Percentiles rank a stretch among this genome's conserved stretches.
Conservation (phyloP, 2,113 vertebrate genomes). For the Poeciliopsis retropinna region DNA sequence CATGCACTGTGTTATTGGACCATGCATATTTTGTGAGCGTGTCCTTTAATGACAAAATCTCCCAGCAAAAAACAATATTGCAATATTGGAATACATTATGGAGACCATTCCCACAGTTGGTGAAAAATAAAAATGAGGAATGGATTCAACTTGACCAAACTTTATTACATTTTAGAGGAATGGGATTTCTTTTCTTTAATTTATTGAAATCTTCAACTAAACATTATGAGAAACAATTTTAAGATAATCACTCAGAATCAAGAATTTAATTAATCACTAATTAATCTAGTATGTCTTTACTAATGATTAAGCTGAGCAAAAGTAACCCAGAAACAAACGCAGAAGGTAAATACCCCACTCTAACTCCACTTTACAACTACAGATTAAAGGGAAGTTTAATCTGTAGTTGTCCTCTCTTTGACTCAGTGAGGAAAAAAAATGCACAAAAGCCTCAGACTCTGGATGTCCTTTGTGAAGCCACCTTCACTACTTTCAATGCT, state of each 20-base stretch:
- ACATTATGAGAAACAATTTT: no score
- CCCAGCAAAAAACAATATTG: not conserved
- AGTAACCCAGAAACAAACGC: not conserved
- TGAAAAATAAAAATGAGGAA: not conserved
- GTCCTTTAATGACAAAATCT: conserved; percentile 18
- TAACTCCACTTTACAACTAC: not conserved
- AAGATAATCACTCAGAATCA: no score
- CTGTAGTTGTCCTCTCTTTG: not conserved
- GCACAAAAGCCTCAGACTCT: not conserved
- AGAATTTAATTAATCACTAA: not conserved
- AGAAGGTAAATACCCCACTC: not conserved
- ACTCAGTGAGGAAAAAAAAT: not conserved
- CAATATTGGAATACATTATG: not conserved
- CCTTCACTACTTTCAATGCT: not conserved
- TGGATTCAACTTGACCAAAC: not conserved
- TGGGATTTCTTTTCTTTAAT: no score
- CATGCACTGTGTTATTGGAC: conserved; percentile 9
- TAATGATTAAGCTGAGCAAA: not conserved
- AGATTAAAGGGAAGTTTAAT: not conserved
- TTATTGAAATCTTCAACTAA: not conserved
- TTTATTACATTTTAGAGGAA: not conserved
- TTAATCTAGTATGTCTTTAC: not conserved
- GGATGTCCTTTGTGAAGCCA: not conserved
- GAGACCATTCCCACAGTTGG: not conserved
- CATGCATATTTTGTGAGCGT: conserved; percentile 2